phyloP scores from a whole-genome alignment of 2,797 vertebrate genomes.

The Buceros bicornis region DNA sequence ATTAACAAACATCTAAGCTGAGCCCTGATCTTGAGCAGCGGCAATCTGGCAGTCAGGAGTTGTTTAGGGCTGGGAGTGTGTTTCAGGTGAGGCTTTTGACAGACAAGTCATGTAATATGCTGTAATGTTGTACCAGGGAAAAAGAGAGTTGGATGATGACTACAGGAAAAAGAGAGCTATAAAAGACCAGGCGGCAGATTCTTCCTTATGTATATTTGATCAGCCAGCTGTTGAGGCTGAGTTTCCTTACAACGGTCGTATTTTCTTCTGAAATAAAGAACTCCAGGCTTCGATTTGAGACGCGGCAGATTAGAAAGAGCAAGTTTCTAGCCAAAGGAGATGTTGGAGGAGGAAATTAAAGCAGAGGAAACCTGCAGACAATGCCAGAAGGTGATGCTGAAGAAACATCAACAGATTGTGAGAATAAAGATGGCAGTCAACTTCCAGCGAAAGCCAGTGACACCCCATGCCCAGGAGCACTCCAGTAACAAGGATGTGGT shows the following conservation, averaged over 20 bases:
- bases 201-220: conserved; percentile 51
- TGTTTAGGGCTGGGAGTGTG: neutral
- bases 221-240: conserved; percentile 11
- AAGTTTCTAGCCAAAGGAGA: neutral
- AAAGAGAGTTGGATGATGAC: neutral
- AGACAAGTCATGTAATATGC: conserved; percentile 10
- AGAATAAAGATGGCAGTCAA: neutral
- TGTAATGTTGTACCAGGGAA: conserved; percentile 7
- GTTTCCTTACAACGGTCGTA: neutral
- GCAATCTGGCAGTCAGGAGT: neutral
- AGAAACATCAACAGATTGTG: neutral
- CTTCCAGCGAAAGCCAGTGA: neutral
- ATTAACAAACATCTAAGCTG: neutral
- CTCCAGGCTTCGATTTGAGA: neutral
- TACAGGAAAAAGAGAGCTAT: neutral
- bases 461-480: fast-evolving
- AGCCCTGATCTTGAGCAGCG: neutral
- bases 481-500: fast-evolving
- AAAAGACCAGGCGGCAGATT: conserved; percentile 6
- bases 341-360: neutral
- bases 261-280: neutral
- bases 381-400: neutral
- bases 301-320: neutral
- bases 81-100: neutral
- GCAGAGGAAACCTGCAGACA: neutral